These are phyloP conservation scores for Plutomurus gul DNA, from an alignment of 1,140 invertebrate species.

Conservation along the genomic window DNA sequence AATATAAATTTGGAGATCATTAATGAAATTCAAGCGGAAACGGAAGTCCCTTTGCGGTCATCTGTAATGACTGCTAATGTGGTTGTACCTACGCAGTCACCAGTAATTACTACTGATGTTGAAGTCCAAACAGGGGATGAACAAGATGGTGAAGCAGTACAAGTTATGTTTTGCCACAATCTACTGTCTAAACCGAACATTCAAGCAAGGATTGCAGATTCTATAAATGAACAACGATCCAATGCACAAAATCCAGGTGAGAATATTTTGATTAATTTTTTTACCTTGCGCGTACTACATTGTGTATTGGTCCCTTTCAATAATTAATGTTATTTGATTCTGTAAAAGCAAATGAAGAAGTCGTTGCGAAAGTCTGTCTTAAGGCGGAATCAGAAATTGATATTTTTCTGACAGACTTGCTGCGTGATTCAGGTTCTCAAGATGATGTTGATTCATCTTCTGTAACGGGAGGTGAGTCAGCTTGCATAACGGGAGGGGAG, in stretches of 20 bases:
- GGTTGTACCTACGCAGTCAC: no score
- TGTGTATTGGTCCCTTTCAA: not conserved
- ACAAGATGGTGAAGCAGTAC: not conserved
- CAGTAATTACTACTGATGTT: not conserved
- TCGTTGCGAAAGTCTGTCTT: not conserved
- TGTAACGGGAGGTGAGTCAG: not conserved
- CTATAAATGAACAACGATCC: not conserved
- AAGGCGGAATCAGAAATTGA: not conserved
- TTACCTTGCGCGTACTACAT: not conserved
- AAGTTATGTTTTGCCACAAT: not conserved
- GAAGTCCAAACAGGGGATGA: not conserved
- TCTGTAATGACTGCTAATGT: no score
- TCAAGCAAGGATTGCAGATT: conserved; percentile 10
- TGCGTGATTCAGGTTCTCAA: not conserved
- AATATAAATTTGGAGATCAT: no score
- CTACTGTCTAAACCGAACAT: not conserved
- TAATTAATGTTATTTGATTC: not conserved
- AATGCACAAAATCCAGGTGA: not conserved
- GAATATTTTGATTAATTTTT: not conserved
- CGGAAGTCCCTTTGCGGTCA: no score
- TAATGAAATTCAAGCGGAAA: no score
- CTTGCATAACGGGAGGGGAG: not conserved
- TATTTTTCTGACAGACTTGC: not conserved
- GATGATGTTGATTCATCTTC: not conserved
- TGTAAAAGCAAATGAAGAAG: not conserved